Evolutionary conservation across 2,113 vertebrate species (phyloP).

Genomic region (Phrynosoma blainvillii): DNA sequence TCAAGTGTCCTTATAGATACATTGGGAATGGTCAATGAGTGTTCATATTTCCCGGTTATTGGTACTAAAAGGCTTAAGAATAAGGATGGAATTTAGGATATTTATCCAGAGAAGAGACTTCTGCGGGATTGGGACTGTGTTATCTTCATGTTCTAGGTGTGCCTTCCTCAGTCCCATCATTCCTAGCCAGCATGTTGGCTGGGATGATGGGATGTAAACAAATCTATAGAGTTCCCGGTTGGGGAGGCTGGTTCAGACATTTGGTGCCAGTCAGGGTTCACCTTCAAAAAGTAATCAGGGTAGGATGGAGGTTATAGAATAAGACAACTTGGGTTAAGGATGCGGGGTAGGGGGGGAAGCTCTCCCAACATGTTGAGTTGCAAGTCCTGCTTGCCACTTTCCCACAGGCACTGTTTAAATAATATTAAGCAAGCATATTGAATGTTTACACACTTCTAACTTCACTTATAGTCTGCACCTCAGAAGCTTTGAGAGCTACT

Average conservation of each 20-base stretch:
- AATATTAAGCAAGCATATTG: background rate
- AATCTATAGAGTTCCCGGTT: background rate
- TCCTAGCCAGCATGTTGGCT: background rate
- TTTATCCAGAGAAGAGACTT: background rate
- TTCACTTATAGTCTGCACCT: background rate
- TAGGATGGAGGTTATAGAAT: background rate
- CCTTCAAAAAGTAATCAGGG: background rate
- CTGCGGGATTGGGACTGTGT: too few species aligned
- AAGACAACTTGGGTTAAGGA: background rate
- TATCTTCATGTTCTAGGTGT: background rate
- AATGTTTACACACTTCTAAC: background rate
- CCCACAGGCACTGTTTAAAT: background rate
- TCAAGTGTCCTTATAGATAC: too few species aligned
- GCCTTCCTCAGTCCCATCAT: background rate
- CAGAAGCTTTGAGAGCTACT: background rate
- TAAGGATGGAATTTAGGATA: background rate
- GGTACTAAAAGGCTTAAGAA: too few species aligned
- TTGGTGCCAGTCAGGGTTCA: background rate
- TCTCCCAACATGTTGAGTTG: too few species aligned
- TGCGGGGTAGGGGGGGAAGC: too few species aligned
- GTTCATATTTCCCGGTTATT: too few species aligned
- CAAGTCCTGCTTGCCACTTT: background rate
- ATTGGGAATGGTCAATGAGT: too few species aligned
- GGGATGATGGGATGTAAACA: background rate
- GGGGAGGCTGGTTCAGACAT: background rate